phyloP scores from a whole-genome alignment of 1,140 invertebrate species.

The Drosophila repletoides region DNA sequence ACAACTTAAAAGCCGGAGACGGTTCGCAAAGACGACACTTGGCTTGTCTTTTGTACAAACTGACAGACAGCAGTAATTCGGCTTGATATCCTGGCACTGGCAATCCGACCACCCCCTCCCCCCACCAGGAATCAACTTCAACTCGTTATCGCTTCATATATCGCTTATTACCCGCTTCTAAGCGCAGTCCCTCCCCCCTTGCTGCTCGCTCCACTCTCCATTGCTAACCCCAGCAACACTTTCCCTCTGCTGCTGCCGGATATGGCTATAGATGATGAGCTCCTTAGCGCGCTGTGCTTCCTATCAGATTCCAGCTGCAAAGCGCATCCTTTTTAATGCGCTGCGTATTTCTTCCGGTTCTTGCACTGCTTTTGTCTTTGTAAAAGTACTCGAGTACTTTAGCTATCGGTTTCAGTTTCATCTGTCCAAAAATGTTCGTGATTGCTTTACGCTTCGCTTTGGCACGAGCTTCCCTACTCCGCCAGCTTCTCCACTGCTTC shows the following conservation, averaged over 20 bases:
- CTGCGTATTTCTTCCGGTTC: slow-evolving; percentile 63
- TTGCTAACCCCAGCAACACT: not conserved
- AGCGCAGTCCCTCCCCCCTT: slow-evolving; percentile 40
- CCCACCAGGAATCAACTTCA: slow-evolving; percentile 39
- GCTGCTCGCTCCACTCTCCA: not conserved
- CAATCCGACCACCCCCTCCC: not conserved
- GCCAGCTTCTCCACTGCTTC: not conserved
- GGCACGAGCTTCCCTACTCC: slow-evolving; percentile 24
- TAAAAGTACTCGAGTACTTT: no score
- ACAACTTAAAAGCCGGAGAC: slow-evolving; percentile 16
- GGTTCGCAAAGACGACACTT: no score
- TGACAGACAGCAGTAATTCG: slow-evolving; percentile 26
- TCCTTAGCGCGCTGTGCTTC: slow-evolving; percentile 35
- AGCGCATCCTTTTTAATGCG: slow-evolving; percentile 41
- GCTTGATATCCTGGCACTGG: no score
- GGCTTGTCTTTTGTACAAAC: no score
- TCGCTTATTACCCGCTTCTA: slow-evolving; percentile 72
- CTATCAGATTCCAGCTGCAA: slow-evolving; percentile 72
- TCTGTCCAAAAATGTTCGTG: not conserved
- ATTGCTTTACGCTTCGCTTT: not conserved
- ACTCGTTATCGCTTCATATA: slow-evolving; percentile 74
- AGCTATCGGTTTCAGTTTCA: slow-evolving; percentile 34
- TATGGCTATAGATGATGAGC: slow-evolving; percentile 73
- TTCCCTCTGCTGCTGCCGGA: slow-evolving; percentile 53
- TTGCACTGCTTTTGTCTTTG: slow-evolving; percentile 14